Percentiles rank a stretch among this genome's conserved stretches.
Conservation (phyloP, 2,888 invertebrate species). For the Rosalia funebris region DNA sequence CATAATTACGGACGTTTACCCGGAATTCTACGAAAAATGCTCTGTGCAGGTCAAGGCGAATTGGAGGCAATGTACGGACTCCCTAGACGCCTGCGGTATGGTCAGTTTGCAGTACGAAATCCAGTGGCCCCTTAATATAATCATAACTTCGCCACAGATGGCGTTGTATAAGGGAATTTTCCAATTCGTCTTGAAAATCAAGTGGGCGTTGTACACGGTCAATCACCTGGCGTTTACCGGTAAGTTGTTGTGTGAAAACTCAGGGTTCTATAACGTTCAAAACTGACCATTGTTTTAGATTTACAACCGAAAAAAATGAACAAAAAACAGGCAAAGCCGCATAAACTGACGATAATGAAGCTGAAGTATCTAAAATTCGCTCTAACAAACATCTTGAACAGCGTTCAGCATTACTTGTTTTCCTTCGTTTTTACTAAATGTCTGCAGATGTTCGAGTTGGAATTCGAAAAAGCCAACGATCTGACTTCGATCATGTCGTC, state of each 20-base stretch:
- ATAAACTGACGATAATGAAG: constrained; percentile 38
- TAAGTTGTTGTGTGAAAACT: constrained; percentile 41
- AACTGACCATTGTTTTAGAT: too few species aligned
- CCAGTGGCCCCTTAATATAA: constrained; percentile 60
- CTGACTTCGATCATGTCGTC: constrained; percentile 54
- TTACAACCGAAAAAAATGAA: constrained; percentile 22
- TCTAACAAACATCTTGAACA: constrained; percentile 55
- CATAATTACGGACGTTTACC: constrained; percentile 59
- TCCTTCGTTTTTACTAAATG: constrained; percentile 55
- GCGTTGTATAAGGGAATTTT: constrained; percentile 57
- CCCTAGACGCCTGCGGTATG: constrained; percentile 52
- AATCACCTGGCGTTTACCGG: constrained; percentile 57
- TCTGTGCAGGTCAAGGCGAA: constrained; percentile 51
- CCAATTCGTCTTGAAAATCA: constrained; percentile 58
- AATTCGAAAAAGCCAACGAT: constrained; percentile 58
- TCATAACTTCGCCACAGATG: constrained; percentile 55
- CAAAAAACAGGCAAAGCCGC: constrained; percentile 28
- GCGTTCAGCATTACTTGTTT: constrained; percentile 59
- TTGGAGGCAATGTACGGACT: constrained; percentile 50
- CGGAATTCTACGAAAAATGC: constrained; percentile 56
- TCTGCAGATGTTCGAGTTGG: constrained; percentile 53
- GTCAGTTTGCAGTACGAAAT: constrained; percentile 53
- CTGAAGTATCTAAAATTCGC: constrained; percentile 56
- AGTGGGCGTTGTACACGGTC: constrained; percentile 60
- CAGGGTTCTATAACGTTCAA: too few species aligned